Evolutionary conservation across 2,797 vertebrate species (phyloP), one percentile per base, ranked within the genome.

Genomic region (Phalanger gymnotis): DNA sequence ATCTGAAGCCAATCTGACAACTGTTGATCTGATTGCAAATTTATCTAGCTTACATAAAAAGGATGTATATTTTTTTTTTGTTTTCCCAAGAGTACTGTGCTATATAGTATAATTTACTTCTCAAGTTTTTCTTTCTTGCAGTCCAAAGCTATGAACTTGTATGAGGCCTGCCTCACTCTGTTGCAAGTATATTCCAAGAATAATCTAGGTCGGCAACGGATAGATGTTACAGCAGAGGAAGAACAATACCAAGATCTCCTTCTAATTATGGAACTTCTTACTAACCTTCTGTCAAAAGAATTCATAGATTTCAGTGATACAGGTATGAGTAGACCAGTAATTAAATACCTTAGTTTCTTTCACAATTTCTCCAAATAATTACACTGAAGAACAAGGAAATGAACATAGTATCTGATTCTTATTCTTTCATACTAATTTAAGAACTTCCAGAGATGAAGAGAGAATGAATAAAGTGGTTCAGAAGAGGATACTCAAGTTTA

Each of bases 241-340:
- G 99, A 99, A 94, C 99, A 99, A 97, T 99, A 99, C 98, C 99
- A 99, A 98, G 99, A 99, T 98, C 99, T 99, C 94, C 99, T 99
- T 66, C 99, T 99, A 97, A 99, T 99, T 98, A 99, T 99, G 99
- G 99, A 99, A 97, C 99, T 99, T 96, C 99, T 99, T 96, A 99
- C 99, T 66, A 99, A 99, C 98, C 99, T 99, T 95, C 99, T 99
- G 1, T 99, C 99, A 96, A 99, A 99, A 98, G 99, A 99, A 98
- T 99, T 99, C 98, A 99, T 99, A 93, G 99, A 99, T 98, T 99
- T 99, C 98, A 99, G 99, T 97, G 99, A 99, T 98, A 99, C 99
- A 58, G 99, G 99, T 99, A 98, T 93, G 94, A 93, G 5, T 89
- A n/a, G 28, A 81, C 1, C 30, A 28, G 10, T 95, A 13, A 10